phyloP scores from a whole-genome alignment of 2,797 vertebrate genomes.

The Pteronotus mesoamericanus region DNA sequence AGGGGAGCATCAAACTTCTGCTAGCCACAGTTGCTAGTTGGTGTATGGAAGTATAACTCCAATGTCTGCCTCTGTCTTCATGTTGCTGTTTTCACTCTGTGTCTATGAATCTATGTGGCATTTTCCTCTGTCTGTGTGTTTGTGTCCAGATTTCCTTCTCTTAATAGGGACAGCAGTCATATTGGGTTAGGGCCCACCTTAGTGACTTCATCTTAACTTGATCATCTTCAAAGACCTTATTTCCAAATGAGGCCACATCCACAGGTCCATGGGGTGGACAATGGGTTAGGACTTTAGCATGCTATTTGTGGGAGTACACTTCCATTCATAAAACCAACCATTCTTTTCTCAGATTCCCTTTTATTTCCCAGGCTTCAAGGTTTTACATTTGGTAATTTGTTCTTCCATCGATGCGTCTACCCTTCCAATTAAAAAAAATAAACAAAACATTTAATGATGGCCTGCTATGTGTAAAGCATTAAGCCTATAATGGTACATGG shows the following conservation, averaged over 20 bases:
- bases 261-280: not conserved
- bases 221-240: not conserved
- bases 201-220: not conserved
- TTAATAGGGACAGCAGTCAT: not conserved
- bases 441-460: not conserved
- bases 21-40: no score
- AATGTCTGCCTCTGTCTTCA: not conserved
- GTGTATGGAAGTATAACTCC: not conserved
- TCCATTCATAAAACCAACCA: not conserved
- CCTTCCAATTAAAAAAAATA: not conserved
- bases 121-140: not conserved
- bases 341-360: not conserved
- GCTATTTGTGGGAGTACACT: not conserved
- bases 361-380: not conserved
- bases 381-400: not conserved
- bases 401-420: not conserved
- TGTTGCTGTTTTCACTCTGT: not conserved
- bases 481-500: fast-evolving
- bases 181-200: not conserved
- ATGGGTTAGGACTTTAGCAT: not conserved
- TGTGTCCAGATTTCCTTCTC: not conserved
- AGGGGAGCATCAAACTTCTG: not conserved
- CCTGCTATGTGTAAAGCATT: not conserved
- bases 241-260: not conserved
- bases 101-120: fast-evolving